A percentile compares a stretch with the other conserved stretches of the same genome.
These are phyloP conservation scores for Mimas tiliae DNA, from an alignment of 2,888 invertebrate species.

Conservation along the genomic window DNA sequence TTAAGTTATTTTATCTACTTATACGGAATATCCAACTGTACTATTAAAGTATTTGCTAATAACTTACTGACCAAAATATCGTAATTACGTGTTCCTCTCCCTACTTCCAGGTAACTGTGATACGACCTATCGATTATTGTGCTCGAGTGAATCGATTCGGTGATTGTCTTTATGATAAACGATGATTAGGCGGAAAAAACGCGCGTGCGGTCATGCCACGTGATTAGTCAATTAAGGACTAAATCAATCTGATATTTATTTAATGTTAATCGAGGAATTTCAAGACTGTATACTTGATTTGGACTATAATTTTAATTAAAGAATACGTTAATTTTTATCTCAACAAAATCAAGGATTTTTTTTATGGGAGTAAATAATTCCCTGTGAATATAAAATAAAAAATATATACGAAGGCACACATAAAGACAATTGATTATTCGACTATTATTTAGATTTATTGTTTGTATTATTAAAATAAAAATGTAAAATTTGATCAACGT, in stretches of 20 bases:
- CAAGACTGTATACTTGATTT: neutral
- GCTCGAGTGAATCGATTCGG: slow-evolving; percentile 71
- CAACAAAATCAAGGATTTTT: neutral
- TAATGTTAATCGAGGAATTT: slow-evolving; percentile 24
- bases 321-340: neutral
- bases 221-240: slow-evolving; percentile 66
- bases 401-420: no score
- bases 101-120: slow-evolving; percentile 7
- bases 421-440: no score
- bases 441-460: no score
- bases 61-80: neutral
- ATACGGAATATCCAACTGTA: no score
- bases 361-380: neutral
- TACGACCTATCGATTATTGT: slow-evolving; percentile 55
- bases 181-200: slow-evolving; percentile 59
- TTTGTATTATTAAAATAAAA: neutral
- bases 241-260: slow-evolving; percentile 46
- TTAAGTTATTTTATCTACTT: no score
- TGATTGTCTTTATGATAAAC: slow-evolving; percentile 70
- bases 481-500: neutral
- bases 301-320: neutral
- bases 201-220: slow-evolving; percentile 53
- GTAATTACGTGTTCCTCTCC: neutral
- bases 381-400: neutral
- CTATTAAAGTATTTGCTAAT: neutral